A percentile compares a stretch with the other conserved stretches of the same genome.
phyloP scores from a whole-genome alignment of 2,888 invertebrate species.

The Loripinus fragilis region DNA sequence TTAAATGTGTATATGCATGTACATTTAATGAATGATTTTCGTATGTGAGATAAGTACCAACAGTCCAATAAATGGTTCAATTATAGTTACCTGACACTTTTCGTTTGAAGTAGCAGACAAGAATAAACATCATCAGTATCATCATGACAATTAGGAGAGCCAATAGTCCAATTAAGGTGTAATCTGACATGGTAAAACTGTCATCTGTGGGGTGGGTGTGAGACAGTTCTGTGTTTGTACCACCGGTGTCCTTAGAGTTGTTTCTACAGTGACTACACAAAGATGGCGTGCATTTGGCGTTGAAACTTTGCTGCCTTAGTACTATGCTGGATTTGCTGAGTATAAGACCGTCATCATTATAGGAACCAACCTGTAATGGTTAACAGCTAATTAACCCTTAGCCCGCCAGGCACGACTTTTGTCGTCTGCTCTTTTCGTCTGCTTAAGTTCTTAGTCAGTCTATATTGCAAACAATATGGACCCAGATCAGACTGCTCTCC shows the following conservation, averaged over 20 bases:
- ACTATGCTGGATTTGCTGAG: conserved; percentile 30
- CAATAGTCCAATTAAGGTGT: conserved; percentile 58
- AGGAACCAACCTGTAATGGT: conserved; percentile 54
- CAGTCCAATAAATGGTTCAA: too few relatives aligned
- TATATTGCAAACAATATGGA: too few relatives aligned
- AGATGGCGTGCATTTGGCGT: conserved; percentile 40
- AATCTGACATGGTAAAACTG: conserved; percentile 52
- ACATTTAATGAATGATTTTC: too few relatives aligned
- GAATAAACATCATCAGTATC: conserved; percentile 47
- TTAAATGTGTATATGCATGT: too few relatives aligned
- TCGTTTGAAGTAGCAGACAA: conserved; percentile 54
- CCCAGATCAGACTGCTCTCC: too few relatives aligned
- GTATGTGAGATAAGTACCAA: too few relatives aligned
- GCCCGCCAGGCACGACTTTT: too few relatives aligned
- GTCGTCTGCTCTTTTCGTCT: too few relatives aligned
- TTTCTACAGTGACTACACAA: conserved; percentile 49
- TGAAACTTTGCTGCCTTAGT: conserved; percentile 34
- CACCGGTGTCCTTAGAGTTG: conserved; percentile 7
- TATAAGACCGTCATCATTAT: conserved; percentile 38
- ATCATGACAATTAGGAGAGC: conserved; percentile 58
- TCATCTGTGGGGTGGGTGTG: conserved; percentile 28
- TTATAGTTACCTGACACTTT: conserved; percentile 58
- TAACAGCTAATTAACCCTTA: too few relatives aligned
- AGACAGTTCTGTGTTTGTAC: conserved; percentile 25
- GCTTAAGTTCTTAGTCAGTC: too few relatives aligned